Conservation (phyloP, 30 jellyfish, hydroid and myxozoan species). For the Clytia hemisphaerica region DNA sequence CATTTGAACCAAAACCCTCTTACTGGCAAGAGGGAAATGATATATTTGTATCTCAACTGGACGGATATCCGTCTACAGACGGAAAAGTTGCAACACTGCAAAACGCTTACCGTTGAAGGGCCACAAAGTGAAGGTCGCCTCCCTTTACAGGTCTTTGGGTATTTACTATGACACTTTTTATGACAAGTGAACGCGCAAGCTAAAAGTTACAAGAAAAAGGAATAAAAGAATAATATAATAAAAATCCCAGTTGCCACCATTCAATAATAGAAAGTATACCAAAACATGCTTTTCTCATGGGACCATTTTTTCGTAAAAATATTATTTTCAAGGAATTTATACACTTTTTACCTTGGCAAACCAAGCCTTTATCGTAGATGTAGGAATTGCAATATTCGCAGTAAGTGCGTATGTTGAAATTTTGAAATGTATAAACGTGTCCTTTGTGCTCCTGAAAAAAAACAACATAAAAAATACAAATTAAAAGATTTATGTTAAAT, state of each 20-base stretch:
- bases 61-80: neutral
- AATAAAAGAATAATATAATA: neutral
- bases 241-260: too few species aligned
- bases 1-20: too few species aligned
- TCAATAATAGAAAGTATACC: too few species aligned
- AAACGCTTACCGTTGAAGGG: constrained; percentile 50
- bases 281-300: too few species aligned
- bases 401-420: constrained; percentile 72
- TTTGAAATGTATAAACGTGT: constrained; percentile 50
- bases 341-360: constrained; percentile 59
- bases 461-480: neutral
- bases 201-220: neutral
- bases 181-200: constrained; percentile 91
- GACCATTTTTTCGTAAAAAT: too few species aligned
- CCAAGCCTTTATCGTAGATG: constrained; percentile 78
- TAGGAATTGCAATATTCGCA: constrained; percentile 80
- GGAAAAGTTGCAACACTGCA: neutral
- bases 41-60: too few species aligned
- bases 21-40: too few species aligned
- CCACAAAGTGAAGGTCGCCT: constrained; percentile 46
- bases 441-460: constrained; percentile 58
- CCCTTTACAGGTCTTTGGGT: constrained; percentile 52
- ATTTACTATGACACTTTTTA: constrained; percentile 62
- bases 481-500: neutral
- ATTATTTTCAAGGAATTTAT: neutral